phyloP scores from a whole-genome alignment of 2,797 vertebrate species.

The Spinus pinus region DNA sequence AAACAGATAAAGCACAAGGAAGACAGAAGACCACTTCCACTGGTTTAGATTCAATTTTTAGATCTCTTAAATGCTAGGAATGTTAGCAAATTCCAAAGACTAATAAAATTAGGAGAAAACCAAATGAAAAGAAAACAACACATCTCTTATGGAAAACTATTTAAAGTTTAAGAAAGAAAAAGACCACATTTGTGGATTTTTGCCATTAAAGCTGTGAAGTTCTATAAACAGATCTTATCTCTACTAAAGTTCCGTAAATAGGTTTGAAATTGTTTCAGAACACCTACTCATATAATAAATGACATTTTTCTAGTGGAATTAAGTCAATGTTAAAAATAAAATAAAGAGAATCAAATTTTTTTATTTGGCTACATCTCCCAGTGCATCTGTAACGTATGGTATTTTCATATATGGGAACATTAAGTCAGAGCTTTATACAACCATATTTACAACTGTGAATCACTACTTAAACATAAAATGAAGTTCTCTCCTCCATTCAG shows the following conservation, averaged over 20 bases:
- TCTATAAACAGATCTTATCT: neutral
- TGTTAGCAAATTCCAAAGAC: neutral
- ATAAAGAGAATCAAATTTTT: neutral
- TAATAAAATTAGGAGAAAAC: neutral
- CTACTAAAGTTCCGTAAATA: neutral
- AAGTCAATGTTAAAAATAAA: neutral
- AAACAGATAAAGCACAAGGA: constrained; percentile 48
- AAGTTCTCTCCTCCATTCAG: neutral
- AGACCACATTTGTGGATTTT: neutral
- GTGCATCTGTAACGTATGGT: neutral
- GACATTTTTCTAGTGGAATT: neutral
- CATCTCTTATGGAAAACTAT: neutral
- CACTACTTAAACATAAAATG: neutral
- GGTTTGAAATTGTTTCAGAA: neutral
- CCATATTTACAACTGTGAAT: neutral
- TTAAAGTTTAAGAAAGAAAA: neutral
- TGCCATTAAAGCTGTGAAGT: neutral
- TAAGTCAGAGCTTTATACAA: neutral
- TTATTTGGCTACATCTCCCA: neutral
- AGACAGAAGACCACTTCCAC: constrained; percentile 30
- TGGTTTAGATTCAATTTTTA: constrained; percentile 5
- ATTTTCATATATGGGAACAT: neutral
- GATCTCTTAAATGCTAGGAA: neutral
- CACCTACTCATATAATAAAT: neutral
- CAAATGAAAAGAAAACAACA: neutral